These are phyloP conservation scores for Amphipoea lucens DNA, from an alignment of 2,888 invertebrate genomes.

Conservation along the genomic window DNA sequence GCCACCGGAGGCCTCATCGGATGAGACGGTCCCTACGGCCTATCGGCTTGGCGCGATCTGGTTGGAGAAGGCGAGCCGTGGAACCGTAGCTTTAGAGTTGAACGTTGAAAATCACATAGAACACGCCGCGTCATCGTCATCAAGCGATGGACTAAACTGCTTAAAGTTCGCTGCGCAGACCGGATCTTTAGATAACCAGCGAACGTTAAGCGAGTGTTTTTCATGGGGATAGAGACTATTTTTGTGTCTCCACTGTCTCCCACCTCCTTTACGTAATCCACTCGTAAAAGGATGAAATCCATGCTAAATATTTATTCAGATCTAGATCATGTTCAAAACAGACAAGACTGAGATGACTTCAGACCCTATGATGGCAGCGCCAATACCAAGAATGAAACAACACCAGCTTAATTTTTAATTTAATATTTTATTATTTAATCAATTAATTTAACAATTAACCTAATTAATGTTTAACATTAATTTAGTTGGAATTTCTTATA, in stretches of 20 bases:
- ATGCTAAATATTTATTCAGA: background rate
- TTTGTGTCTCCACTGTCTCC: background rate
- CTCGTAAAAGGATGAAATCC: background rate
- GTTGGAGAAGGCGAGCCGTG: background rate
- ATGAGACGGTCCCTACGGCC: background rate
- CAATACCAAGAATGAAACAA: slow-evolving; percentile 24
- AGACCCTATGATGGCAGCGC: background rate
- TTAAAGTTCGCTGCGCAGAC: background rate
- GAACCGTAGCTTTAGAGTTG: background rate
- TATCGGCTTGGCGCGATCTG: background rate
- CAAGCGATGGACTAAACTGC: background rate
- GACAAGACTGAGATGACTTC: background rate
- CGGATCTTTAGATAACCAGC: background rate
- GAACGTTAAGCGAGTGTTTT: background rate
- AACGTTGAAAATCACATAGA: background rate
- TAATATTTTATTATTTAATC: slow-evolving; percentile 71
- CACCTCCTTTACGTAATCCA: background rate
- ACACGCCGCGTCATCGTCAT: too few species aligned
- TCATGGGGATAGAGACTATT: background rate
- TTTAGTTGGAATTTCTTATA: slow-evolving; percentile 72
- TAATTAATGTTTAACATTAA: slow-evolving; percentile 89
- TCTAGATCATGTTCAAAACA: background rate
- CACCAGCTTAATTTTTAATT: slow-evolving; percentile 46
- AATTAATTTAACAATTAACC: slow-evolving; percentile 85
- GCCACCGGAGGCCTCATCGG: background rate